Percentiles rank a stretch among this genome's conserved stretches.
These are phyloP conservation scores for Patella pellucida DNA, from an alignment of 2,888 invertebrate species.

Conservation along the genomic window DNA sequence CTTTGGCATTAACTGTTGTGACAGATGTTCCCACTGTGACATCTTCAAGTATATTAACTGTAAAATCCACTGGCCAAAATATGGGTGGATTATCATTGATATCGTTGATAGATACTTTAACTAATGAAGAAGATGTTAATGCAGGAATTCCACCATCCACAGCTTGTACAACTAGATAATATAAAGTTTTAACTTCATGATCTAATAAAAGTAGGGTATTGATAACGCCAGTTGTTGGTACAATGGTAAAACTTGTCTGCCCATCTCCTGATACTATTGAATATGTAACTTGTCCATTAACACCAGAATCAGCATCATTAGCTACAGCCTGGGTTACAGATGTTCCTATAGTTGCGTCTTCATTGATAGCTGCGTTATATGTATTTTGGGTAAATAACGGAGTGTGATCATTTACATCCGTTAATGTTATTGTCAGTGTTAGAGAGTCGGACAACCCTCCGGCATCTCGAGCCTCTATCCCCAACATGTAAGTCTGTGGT, in stretches of 20 bases:
- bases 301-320: constrained; percentile 37
- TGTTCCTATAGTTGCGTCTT: constrained; percentile 23
- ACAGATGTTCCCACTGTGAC: constrained; percentile 35
- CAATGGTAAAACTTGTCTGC: constrained; percentile 31
- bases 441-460: background rate
- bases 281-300: constrained; percentile 24
- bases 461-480: constrained; percentile 17
- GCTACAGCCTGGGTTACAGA: constrained; percentile 37
- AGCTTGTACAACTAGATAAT: constrained; percentile 35
- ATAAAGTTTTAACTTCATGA: constrained; percentile 30
- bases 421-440: constrained; percentile 1
- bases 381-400: constrained; percentile 21
- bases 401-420: constrained; percentile 27
- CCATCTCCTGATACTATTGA: constrained; percentile 25
- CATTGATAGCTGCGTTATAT: constrained; percentile 22
- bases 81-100: constrained; percentile 59
- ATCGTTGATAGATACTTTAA: constrained; percentile 52
- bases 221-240: constrained; percentile 30
- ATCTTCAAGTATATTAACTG: constrained; percentile 45
- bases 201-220: constrained; percentile 25
- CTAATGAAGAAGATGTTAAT: constrained; percentile 36
- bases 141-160: constrained; percentile 38
- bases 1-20: constrained; percentile 43
- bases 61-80: constrained; percentile 37
- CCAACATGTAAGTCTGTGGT: constrained; percentile 23